These are phyloP conservation scores for Mycteria americana DNA, from an alignment of 2,797 vertebrate species.

Conservation along the genomic window DNA sequence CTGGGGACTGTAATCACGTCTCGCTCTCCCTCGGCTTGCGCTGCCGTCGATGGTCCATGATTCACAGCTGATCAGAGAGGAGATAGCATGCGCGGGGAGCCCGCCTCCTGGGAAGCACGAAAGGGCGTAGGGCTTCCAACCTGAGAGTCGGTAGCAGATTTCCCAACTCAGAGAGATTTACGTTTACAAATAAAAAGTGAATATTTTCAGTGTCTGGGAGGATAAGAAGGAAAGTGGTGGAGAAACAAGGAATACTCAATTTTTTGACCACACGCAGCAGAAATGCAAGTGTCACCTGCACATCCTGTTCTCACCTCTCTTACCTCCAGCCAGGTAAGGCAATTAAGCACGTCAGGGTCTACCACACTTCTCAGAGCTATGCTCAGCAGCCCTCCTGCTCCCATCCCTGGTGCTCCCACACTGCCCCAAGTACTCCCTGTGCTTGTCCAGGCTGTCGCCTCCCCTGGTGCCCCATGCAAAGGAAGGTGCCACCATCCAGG, in stretches of 20 bases:
- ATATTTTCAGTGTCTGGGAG: neutral
- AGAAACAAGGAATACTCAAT: neutral
- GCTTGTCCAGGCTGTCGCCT: neutral
- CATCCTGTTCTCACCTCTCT: neutral
- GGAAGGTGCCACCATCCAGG: neutral
- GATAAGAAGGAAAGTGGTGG: neutral
- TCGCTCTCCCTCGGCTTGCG: neutral
- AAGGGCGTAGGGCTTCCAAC: neutral
- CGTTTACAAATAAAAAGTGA: neutral
- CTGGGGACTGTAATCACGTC: neutral
- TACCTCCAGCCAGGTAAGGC: neutral
- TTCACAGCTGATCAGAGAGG: slow-evolving; percentile 7
- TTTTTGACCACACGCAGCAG: neutral
- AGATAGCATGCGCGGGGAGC: neutral
- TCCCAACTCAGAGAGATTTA: neutral
- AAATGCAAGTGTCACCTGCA: neutral
- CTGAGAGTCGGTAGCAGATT: neutral
- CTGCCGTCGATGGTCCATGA: neutral
- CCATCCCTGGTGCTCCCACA: neutral
- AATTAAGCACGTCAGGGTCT: neutral
- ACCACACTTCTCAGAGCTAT: neutral
- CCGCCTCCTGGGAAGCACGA: fast-evolving
- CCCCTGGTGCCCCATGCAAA: neutral
- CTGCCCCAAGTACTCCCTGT: neutral
- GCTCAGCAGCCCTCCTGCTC: neutral